A percentile compares a stretch with the other conserved stretches of the same genome.
Evolutionary conservation across 2,797 vertebrate species (phyloP).

Genomic region (Phrynocephalus guinanensis): DNA sequence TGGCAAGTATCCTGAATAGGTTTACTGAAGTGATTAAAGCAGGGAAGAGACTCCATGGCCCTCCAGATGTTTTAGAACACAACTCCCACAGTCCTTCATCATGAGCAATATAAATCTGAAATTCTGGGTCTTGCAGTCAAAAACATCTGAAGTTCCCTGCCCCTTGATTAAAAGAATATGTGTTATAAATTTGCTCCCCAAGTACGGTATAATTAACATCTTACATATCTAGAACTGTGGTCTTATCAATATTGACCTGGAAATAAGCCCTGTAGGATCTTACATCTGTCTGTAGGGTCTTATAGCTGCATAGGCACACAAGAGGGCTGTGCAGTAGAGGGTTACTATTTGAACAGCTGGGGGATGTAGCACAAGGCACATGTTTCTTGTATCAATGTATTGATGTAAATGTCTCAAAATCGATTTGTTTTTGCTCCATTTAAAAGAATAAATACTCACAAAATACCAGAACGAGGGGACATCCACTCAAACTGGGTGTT

Average conservation of each 20-base stretch:
- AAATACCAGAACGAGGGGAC: too few species aligned
- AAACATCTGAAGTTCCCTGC: too few species aligned
- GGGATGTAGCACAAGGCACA: background rate
- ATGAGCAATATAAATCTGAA: too few species aligned
- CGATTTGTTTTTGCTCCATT: background rate
- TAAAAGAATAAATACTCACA: background rate
- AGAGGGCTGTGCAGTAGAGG: too few species aligned
- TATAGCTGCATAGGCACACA: background rate
- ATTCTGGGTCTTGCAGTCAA: too few species aligned
- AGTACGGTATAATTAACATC: background rate
- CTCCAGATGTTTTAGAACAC: too few species aligned
- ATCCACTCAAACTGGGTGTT: too few species aligned
- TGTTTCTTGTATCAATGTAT: background rate
- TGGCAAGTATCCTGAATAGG: background rate
- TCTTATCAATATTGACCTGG: background rate
- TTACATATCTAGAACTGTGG: background rate
- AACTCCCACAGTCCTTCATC: too few species aligned
- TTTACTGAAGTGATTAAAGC: background rate
- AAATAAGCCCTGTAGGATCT: too few species aligned
- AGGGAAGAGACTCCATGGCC: too few species aligned
- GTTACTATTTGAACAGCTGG: background rate
- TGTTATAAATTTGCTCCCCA: too few species aligned
- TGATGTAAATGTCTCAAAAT: background rate
- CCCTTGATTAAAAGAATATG: too few species aligned
- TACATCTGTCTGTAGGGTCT: background rate